phyloP scores from a whole-genome alignment of 2,113 vertebrate genomes.

The Orcinus orca region DNA sequence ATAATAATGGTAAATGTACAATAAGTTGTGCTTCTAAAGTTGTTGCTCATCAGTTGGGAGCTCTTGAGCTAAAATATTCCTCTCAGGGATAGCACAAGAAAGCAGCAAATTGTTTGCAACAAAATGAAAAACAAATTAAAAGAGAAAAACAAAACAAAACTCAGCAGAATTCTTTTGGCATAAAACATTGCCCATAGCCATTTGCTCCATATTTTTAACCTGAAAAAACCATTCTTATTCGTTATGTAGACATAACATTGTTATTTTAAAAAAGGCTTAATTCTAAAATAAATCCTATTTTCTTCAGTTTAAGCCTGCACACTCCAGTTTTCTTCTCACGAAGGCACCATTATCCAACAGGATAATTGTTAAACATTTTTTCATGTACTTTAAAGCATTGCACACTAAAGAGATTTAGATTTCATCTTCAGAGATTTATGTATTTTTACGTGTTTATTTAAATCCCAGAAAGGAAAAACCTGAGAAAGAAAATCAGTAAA shows the following conservation, averaged over 20 bases:
- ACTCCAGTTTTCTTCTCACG: background rate
- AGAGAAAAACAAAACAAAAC: constrained; percentile 1
- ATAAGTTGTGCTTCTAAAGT: constrained; percentile 4
- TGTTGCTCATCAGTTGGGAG: background rate
- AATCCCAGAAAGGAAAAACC: constrained; percentile 28
- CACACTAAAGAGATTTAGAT: constrained; percentile 51
- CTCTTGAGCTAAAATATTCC: constrained; percentile 24
- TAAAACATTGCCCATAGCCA: background rate
- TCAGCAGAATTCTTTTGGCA: constrained; percentile 13
- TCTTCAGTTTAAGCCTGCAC: background rate
- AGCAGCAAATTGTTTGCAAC: constrained; percentile 25
- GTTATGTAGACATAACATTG: background rate
- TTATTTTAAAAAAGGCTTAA: constrained; percentile 9
- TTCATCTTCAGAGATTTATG: constrained; percentile 61
- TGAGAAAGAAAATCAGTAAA: constrained; percentile 34
- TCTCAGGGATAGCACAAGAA: constrained; percentile 29
- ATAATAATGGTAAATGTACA: background rate
- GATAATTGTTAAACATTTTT: background rate
- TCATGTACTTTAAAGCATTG: constrained; percentile 26
- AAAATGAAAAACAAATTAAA: constrained; percentile 51
- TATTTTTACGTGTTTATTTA: constrained; percentile 55
- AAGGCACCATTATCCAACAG: background rate
- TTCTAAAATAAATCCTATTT: constrained; percentile 47
- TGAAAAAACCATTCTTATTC: constrained; percentile 25
- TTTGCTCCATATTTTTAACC: constrained; percentile 37